Evolutionary conservation across 2,797 vertebrate species (phyloP).

Genomic region (Meriones psammophilus): DNA sequence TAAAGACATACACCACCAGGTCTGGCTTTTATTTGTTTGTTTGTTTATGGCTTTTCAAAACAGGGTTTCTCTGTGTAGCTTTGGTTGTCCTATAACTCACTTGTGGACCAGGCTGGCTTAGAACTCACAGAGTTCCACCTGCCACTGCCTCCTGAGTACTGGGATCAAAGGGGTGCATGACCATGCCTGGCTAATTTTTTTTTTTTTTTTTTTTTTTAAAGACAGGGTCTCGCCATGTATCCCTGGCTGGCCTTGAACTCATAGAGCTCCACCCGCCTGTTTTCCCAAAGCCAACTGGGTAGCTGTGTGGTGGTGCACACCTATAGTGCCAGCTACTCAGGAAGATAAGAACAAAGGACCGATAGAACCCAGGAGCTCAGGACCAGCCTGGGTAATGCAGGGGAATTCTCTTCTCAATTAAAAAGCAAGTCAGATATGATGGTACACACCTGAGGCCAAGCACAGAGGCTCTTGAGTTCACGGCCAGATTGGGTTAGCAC

Average conservation of each 20-base stretch:
- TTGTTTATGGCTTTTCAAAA: neutral
- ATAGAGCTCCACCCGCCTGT: neutral
- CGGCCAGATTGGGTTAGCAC: neutral
- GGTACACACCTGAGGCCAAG: no score
- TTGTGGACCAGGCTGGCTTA: neutral
- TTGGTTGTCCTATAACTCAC: neutral
- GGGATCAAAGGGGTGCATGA: neutral
- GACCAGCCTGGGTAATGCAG: neutral
- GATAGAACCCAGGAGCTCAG: no score
- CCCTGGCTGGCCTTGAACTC: neutral
- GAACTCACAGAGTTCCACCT: neutral
- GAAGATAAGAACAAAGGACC: neutral
- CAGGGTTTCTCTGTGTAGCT: neutral
- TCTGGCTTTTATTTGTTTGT: neutral
- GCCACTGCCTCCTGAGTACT: neutral
- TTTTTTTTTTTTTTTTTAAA: no score
- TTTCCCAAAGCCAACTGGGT: neutral
- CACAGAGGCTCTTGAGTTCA: neutral
- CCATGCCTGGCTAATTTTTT: no score
- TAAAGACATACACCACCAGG: neutral
- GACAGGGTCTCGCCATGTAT: neutral
- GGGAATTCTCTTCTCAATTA: neutral
- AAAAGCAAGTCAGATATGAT: neutral
- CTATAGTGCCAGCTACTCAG: neutral
- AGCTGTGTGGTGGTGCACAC: neutral